Percentiles rank a stretch among this genome's conserved stretches.
These are phyloP conservation scores for Bugula neritina DNA, from an alignment of 2,888 invertebrate species.

Conservation along the genomic window DNA sequence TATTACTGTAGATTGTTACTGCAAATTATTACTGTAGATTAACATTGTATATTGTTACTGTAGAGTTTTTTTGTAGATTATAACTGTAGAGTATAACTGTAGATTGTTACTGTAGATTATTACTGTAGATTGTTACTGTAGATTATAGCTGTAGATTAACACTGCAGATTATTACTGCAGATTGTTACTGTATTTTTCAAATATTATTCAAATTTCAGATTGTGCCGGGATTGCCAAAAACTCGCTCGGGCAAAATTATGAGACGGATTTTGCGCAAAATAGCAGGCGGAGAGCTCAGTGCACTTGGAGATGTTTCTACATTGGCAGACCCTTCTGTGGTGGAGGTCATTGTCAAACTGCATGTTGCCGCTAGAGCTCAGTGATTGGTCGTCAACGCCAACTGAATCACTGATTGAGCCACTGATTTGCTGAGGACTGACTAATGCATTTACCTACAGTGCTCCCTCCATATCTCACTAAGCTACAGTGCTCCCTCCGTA, in stretches of 20 bases:
- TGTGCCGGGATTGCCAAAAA: conserved; percentile 53
- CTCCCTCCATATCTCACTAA: too few relatives aligned
- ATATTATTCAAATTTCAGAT: too few relatives aligned
- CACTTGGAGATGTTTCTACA: conserved; percentile 51
- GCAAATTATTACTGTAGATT: neutral
- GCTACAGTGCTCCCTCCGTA: too few relatives aligned
- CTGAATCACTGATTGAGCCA: too few relatives aligned
- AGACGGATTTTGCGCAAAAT: conserved; percentile 55
- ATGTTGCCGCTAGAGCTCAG: neutral
- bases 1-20: neutral
- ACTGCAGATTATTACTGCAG: neutral
- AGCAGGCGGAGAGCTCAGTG: conserved; percentile 47
- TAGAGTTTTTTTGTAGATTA: neutral
- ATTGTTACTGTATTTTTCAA: neutral
- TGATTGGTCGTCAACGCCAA: neutral
- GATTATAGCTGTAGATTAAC: neutral
- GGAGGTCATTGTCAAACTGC: neutral
- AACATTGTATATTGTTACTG: neutral
- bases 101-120: neutral
- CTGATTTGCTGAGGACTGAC: too few relatives aligned
- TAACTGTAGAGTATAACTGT: neutral
- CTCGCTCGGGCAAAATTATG: conserved; percentile 58
- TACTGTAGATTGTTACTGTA: neutral
- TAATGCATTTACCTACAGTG: too few relatives aligned
- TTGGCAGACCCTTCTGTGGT: conserved; percentile 50